Percentiles rank a stretch among this genome's conserved stretches.
Conservation (phyloP, 2,113 vertebrate species). For the Protomyctophum bolini region DNA sequence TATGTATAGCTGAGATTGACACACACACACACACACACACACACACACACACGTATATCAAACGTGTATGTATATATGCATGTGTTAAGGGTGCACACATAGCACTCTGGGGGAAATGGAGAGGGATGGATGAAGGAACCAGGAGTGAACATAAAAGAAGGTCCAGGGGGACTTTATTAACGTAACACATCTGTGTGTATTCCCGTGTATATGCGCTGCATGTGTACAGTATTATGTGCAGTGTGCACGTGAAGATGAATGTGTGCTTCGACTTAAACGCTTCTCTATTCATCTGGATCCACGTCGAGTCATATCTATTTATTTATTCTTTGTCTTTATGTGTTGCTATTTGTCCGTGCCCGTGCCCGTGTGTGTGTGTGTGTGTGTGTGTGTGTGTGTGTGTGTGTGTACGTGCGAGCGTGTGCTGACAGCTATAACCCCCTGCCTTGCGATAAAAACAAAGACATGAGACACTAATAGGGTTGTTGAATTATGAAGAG, state of each 20-base stretch:
- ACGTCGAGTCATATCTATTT: too few species aligned
- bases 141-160: slow-evolving; percentile 60
- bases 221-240: too few species aligned
- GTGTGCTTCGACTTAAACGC: neutral
- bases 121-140: slow-evolving; percentile 51
- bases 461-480: slow-evolving; percentile 51
- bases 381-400: slow-evolving; percentile 2
- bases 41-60: too few species aligned
- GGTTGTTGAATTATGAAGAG: slow-evolving; percentile 54
- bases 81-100: slow-evolving; percentile 27
- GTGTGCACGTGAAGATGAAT: slow-evolving; percentile 8
- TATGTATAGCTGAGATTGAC: too few species aligned
- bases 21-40: too few species aligned
- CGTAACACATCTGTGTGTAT: slow-evolving; percentile 40
- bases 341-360: neutral
- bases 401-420: slow-evolving; percentile 2
- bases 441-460: slow-evolving; percentile 36
- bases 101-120: slow-evolving; percentile 47
- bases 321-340: slow-evolving; percentile 22
- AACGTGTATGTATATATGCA: slow-evolving; percentile 12
- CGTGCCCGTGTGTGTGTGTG: neutral
- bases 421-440: slow-evolving; percentile 14
- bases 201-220: neutral
- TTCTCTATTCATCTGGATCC: too few species aligned
- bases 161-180: slow-evolving; percentile 67